Percentiles rank a stretch among this genome's conserved stretches.
These are phyloP conservation scores for Tipula helvola DNA, from an alignment of 2,888 invertebrate species.

Conservation along the genomic window DNA sequence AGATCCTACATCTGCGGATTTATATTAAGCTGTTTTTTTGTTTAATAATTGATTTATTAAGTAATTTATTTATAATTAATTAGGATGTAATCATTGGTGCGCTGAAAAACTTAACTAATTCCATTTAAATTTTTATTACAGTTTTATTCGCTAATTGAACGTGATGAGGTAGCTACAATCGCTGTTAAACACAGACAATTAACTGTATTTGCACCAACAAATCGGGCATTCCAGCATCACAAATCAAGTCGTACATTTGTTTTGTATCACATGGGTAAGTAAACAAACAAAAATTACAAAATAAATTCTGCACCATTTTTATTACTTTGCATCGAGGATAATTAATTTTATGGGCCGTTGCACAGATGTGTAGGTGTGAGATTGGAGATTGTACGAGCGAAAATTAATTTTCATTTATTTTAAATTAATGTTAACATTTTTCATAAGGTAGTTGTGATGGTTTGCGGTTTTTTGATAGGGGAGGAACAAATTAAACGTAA, in stretches of 20 bases:
- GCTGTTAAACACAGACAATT: conserved; percentile 60
- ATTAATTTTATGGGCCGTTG: no score
- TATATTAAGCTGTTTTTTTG: no score
- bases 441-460: not conserved
- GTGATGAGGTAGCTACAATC: conserved; percentile 58
- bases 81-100: not conserved
- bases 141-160: conserved; percentile 65
- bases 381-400: not conserved
- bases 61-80: not conserved
- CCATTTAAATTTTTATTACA: conserved; percentile 29
- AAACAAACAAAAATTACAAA: not conserved
- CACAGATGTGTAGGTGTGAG: not conserved
- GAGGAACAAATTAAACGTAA: not conserved
- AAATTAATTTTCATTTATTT: not conserved
- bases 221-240: conserved; percentile 70
- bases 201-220: conserved; percentile 82
- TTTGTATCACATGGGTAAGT: conserved; percentile 76
- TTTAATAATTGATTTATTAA: not conserved
- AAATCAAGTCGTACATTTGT: conserved; percentile 48
- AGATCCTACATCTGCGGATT: no score
- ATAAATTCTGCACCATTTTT: not conserved
- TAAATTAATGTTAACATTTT: not conserved
- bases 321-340: no score
- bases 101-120: not conserved
- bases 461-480: not conserved